A percentile compares a stretch with the other conserved stretches of the same genome.
Conservation (phyloP, 1,140 invertebrate genomes). For the Drosophila paulistorum region DNA sequence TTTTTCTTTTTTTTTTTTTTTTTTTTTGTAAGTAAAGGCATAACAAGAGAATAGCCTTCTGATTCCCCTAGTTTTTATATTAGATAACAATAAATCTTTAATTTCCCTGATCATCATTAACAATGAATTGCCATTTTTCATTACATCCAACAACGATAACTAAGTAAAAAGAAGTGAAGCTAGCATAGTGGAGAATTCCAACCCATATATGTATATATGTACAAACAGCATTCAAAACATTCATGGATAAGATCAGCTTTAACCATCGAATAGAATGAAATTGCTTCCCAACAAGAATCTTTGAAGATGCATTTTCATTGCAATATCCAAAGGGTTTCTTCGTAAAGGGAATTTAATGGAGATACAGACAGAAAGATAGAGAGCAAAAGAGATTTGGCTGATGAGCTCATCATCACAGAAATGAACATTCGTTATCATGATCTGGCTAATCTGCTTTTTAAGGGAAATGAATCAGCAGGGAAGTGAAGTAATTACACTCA, state of each 20-base stretch:
- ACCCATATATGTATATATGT: constrained; percentile 27
- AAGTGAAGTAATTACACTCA: constrained; percentile 14
- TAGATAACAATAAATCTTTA: constrained; percentile 3
- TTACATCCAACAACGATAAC: constrained; percentile 31
- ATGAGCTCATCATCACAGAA: constrained; percentile 67
- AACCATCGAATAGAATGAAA: constrained; percentile 37
- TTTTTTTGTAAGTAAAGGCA: background rate
- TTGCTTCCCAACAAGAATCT: constrained; percentile 65
- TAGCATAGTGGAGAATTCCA: too few relatives aligned
- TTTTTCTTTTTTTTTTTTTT: background rate
- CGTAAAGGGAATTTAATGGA: constrained; percentile 2
- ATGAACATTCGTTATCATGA: constrained; percentile 71
- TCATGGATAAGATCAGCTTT: constrained; percentile 57
- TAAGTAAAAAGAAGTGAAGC: constrained; percentile 8
- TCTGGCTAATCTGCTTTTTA: constrained; percentile 58
- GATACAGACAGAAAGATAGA: background rate
- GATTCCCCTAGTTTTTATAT: background rate
- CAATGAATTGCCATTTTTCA: constrained; percentile 52
- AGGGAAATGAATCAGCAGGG: constrained; percentile 68
- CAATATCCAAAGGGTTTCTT: constrained; percentile 62
- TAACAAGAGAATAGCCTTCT: background rate
- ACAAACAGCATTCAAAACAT: constrained; percentile 61
- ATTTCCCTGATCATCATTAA: constrained; percentile 35
- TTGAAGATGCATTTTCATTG: constrained; percentile 52
- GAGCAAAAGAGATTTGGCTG: constrained; percentile 12